phyloP scores from a whole-genome alignment of 2,113 vertebrate genomes.

The Cyanoramphus novaezelandiae region DNA sequence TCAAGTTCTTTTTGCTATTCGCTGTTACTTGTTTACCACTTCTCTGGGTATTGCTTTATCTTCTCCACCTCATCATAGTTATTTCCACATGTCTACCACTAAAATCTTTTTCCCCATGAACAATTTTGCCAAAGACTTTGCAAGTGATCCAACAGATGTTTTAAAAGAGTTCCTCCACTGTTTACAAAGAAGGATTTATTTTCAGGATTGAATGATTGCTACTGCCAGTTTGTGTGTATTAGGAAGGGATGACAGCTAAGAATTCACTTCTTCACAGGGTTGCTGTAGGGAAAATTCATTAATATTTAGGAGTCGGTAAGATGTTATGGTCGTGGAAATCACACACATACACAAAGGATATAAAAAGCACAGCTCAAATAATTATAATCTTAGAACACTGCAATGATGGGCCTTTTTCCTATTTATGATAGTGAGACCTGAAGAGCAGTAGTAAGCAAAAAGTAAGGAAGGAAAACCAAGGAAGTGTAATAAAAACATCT shows the following conservation, averaged over 20 bases:
- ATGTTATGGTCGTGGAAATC: background rate
- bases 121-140: background rate
- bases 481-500: background rate
- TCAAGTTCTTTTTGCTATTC: background rate
- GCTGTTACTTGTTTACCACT: background rate
- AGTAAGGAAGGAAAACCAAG: background rate
- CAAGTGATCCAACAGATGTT: background rate
- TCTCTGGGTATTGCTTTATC: background rate
- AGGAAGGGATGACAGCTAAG: background rate
- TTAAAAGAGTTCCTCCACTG: background rate
- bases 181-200: background rate
- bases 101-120: background rate
- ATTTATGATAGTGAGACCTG: background rate
- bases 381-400: background rate
- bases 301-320: background rate
- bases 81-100: fast-evolving
- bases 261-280: background rate
- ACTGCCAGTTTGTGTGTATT: background rate
- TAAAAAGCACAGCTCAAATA: background rate
- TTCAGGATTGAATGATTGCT: background rate
- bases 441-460: background rate
- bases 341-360: fast-evolving
- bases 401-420: background rate
- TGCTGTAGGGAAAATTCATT: background rate
- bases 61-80: background rate